A percentile compares a stretch with the other conserved stretches of the same genome.
These are phyloP conservation scores for Chirona hameri DNA, from an alignment of 2,888 invertebrate species.

Conservation along the genomic window DNA sequence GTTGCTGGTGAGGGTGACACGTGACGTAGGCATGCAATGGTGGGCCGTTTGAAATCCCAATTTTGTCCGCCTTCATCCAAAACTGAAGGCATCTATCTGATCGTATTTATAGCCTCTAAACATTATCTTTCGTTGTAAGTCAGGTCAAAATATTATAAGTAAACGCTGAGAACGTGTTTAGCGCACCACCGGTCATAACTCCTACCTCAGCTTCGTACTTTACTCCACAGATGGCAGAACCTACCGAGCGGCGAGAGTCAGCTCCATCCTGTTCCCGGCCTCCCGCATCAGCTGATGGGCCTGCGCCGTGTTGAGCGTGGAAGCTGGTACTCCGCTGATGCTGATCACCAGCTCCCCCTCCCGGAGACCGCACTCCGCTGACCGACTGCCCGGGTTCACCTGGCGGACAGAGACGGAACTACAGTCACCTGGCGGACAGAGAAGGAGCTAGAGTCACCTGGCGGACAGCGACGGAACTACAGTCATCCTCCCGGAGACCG, in stretches of 20 bases:
- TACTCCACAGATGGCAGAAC: neutral
- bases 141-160: too few relatives aligned
- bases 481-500: too few relatives aligned
- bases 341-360: constrained; percentile 1
- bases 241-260: neutral
- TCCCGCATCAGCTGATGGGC: constrained; percentile 6
- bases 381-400: constrained; percentile 8
- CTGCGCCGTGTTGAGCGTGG: neutral
- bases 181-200: neutral
- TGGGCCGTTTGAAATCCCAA: too few relatives aligned
- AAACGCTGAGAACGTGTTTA: neutral
- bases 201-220: neutral
- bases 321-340: neutral
- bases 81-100: too few relatives aligned
- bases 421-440: too few relatives aligned
- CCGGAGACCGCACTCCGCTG: neutral
- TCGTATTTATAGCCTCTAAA: too few relatives aligned
- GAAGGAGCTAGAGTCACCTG: too few relatives aligned
- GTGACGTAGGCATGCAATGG: too few relatives aligned
- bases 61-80: too few relatives aligned
- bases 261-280: neutral
- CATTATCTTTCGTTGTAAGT: too few relatives aligned
- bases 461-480: too few relatives aligned
- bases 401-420: neutral
- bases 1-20: too few relatives aligned